A percentile compares a stretch with the other conserved stretches of the same genome.
Evolutionary conservation across 2,888 invertebrate genomes (phyloP).

Genomic region (Euphydryas editha): DNA sequence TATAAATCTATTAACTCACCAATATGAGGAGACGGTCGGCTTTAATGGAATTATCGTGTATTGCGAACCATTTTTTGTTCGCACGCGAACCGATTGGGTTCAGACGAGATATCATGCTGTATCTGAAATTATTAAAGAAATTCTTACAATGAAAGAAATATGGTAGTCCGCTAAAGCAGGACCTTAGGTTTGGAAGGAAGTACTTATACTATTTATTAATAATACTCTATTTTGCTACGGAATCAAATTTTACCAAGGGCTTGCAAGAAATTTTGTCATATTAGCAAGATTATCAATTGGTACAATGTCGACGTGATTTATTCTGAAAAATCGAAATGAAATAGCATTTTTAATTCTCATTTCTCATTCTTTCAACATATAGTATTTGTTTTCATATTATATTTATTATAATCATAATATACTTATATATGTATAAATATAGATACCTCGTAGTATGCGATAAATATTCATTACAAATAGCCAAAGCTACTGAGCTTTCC

Average conservation of each 20-base stretch:
- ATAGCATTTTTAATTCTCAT: too few relatives aligned
- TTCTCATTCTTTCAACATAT: too few relatives aligned
- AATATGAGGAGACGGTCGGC: conserved; percentile 90
- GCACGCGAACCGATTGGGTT: conserved; percentile 92
- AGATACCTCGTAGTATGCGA: conserved; percentile 69
- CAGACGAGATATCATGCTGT: conserved; percentile 90
- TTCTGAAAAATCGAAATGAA: too few relatives aligned
- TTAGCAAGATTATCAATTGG: too few relatives aligned
- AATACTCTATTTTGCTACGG: background rate
- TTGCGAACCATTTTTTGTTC: conserved; percentile 96
- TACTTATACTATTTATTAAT: background rate
- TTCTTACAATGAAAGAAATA: background rate
- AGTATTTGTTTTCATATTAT: too few relatives aligned
- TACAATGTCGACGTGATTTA: too few relatives aligned
- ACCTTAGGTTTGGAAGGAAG: background rate
- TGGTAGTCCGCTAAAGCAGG: background rate
- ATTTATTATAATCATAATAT: background rate
- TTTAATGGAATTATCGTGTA: conserved; percentile 91
- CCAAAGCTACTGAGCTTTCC: conserved; percentile 75
- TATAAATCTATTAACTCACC: conserved; percentile 57
- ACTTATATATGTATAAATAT: background rate
- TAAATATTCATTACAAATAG: conserved; percentile 76
- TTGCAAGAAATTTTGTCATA: too few relatives aligned
- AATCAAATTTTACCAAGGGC: too few relatives aligned
- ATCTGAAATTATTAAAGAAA: conserved; percentile 72